phyloP scores from a whole-genome alignment of 2,888 invertebrate genomes.

The Harpagoxenus sublaevis region DNA sequence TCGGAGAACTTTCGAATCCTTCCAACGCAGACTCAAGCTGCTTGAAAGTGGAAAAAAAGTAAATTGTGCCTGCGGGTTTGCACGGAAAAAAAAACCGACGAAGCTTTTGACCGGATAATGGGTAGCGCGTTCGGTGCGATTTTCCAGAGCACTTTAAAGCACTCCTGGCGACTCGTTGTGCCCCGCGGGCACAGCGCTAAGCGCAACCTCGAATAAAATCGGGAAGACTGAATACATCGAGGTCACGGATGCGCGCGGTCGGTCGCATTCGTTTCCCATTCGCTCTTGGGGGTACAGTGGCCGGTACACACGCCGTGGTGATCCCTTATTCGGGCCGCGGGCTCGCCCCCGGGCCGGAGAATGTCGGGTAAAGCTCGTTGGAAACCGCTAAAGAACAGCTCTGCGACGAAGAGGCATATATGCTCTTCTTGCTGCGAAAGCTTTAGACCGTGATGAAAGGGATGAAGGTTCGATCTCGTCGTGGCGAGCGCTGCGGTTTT shows the following conservation, averaged over 20 bases:
- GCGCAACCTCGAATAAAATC: slow-evolving; percentile 66
- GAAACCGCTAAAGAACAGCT: slow-evolving; percentile 43
- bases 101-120: slow-evolving; percentile 61
- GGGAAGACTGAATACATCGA: slow-evolving; percentile 78
- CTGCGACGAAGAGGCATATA: slow-evolving; percentile 8
- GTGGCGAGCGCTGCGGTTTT: neutral
- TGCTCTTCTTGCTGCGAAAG: slow-evolving; percentile 14
- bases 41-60: neutral
- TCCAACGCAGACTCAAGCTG: neutral
- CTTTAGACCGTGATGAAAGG: neutral
- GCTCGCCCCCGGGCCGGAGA: slow-evolving; percentile 57
- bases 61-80: slow-evolving; percentile 44
- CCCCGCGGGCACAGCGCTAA: slow-evolving; percentile 5
- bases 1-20: slow-evolving; percentile 1
- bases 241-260: slow-evolving; percentile 76
- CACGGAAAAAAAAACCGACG: slow-evolving; percentile 23
- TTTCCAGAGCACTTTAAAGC: slow-evolving; percentile 44
- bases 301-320: slow-evolving; percentile 25
- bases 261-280: slow-evolving; percentile 63
- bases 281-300: neutral
- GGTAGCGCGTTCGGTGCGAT: slow-evolving; percentile 28
- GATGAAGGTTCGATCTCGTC: slow-evolving; percentile 16
- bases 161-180: slow-evolving; percentile 1
- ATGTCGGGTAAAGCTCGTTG: neutral
- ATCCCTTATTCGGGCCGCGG: slow-evolving; percentile 69